Conservation (phyloP, 2,113 vertebrate species). For the Pluvianellus socialis region DNA sequence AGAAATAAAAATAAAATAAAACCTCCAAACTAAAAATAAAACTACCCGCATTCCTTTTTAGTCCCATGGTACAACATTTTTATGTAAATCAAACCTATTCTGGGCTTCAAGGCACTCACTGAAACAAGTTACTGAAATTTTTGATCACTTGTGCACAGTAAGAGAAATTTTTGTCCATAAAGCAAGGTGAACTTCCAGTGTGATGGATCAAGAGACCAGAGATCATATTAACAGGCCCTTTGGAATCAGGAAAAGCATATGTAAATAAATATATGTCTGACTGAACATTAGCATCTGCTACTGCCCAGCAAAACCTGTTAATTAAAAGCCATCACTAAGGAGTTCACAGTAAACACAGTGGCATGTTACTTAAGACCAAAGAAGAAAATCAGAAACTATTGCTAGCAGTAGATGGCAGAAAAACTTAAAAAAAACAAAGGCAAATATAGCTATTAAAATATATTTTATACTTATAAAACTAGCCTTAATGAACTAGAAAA, state of each 20-base stretch:
- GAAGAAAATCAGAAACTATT: neutral
- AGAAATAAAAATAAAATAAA: neutral
- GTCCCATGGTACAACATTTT: neutral
- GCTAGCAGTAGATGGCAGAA: conserved; percentile 35
- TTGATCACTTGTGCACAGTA: neutral
- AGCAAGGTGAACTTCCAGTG: neutral
- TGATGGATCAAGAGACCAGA: neutral
- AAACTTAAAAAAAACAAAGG: neutral
- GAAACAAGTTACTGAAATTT: neutral
- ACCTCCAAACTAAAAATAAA: neutral
- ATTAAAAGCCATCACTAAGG: neutral
- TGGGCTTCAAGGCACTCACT: neutral
- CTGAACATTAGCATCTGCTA: neutral
- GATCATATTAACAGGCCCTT: neutral
- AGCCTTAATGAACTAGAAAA: conserved; percentile 49
- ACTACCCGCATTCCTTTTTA: neutral
- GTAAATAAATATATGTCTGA: neutral
- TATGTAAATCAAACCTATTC: neutral
- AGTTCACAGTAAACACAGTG: neutral
- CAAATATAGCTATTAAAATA: conserved; percentile 4
- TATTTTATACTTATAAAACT: conserved; percentile 29
- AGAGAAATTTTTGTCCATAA: neutral
- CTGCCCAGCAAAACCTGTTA: neutral
- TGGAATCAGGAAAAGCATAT: neutral
- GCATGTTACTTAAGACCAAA: neutral